A percentile compares a stretch with the other conserved stretches of the same genome.
Conservation (phyloP, 2,888 invertebrate species). For the Mesorhabditis sp. region DNA sequence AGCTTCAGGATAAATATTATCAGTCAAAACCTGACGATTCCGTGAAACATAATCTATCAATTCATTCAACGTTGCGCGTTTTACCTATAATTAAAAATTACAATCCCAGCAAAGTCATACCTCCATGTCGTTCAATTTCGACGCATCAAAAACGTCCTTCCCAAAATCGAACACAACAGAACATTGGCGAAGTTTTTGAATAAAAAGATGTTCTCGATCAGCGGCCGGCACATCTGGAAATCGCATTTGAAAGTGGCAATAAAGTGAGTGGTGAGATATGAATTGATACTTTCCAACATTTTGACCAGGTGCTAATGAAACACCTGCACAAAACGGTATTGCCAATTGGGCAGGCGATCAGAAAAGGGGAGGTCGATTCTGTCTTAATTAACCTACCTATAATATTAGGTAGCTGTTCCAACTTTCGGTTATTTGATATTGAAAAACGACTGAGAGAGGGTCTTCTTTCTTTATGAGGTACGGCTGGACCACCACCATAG, state of each 20-base stretch:
- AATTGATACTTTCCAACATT: not conserved
- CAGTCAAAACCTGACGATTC: slow-evolving; percentile 81
- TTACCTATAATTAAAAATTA: not conserved
- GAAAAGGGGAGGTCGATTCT: no score
- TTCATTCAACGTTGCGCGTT: not conserved
- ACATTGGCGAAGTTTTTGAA: slow-evolving; percentile 93
- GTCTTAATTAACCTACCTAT: no score
- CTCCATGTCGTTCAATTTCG: slow-evolving; percentile 85
- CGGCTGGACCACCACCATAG: no score
- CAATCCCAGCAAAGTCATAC: not conserved
- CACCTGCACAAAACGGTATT: no score
- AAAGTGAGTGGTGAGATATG: not conserved
- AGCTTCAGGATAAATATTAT: slow-evolving; percentile 93
- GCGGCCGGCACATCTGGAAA: slow-evolving; percentile 19
- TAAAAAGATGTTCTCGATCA: slow-evolving; percentile 91
- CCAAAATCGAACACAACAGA: slow-evolving; percentile 94
- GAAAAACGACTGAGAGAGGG: no score
- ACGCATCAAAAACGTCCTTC: slow-evolving; percentile 86
- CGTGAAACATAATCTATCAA: not conserved
- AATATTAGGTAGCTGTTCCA: no score
- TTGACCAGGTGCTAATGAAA: no score
- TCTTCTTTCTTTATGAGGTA: no score
- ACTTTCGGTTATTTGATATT: no score
- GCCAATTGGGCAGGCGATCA: no score
- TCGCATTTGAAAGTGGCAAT: not conserved